Base-by-base conservation (phyloP, 2,888 invertebrate genomes). In the Caenorhabditis sp. region DNA sequence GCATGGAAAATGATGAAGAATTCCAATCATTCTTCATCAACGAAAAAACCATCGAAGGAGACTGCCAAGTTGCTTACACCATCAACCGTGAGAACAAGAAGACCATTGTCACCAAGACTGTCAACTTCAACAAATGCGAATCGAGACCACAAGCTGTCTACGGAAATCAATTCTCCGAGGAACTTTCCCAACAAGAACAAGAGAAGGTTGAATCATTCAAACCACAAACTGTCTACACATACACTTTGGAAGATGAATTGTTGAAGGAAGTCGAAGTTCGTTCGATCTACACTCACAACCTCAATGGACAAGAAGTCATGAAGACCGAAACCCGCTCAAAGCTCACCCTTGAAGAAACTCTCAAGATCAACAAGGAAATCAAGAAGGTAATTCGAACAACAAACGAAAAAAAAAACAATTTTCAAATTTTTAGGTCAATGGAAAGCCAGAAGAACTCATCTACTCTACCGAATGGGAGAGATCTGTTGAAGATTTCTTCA, bases 121-220 rank as follows among this genome's bases (percentile, higher is more conserved):
- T 89, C 78, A 88, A 90, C 88, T 89, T 88, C 84, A 86, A 89
- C 70, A 87, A 87, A 74, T 89, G 89, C 84, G 69, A 70, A 59
- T 76, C 85, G 64, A 85, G 88, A 69, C 85, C 68, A 52, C 70
- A 72, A 58, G 57, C 49, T 54, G 63, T 58, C 53, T 76, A 76
- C 58, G 70, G 70, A 43, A 43, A 43, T 3, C 43, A 43, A 14
- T 43, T 43, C 43, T 12, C 43, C 17, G 43, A 43, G 14, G 17
- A 43, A 17, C 2, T 43, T 14, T 17, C 43, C 3, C 43, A 43
- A 14, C 43, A 43, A 43, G 43, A 43, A 43, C 43, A 43, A 43
- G 43, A 43, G 14, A 10, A 43, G 17, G 3, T 43, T 5, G 43
- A 43, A 43, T 43, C 43, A 43, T 43, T 43, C 20, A 60, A 64